Evolutionary conservation across 2,888 invertebrate species (phyloP), one percentile per base, ranked within the genome.

Genomic region (Pherbina coryleti): DNA sequence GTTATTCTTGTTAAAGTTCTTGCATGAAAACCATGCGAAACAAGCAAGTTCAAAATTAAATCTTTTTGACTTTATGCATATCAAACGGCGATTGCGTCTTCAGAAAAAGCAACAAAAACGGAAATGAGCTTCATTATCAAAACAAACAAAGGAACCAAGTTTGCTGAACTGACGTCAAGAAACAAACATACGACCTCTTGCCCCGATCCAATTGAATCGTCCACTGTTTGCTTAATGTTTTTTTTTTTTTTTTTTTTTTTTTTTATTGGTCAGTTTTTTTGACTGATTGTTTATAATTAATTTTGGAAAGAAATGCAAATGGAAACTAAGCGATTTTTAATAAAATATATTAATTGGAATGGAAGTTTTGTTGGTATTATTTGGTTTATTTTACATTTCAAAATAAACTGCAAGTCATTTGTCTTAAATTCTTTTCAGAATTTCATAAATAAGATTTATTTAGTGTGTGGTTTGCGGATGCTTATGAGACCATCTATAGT

Each of bases 81-180:
- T 62, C 44, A 19, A 67, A 5, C 49, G 25, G 34, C 55, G 31
- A 9, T 28, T 17, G 31, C 31, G 19, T n/a, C 34, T 11, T 19
- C 49, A 28, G 51, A 64, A 64, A 66, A 78, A 70, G 80, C 72
- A 76, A 77, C 80, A 83, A 84, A n/a, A 85, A 84, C 88, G 86
- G 86, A 88, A 87, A 87, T 87, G 86, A 84, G 84, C 84, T 85
- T 87, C 86, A 87, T 87, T 87, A 88, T 86, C 84, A 88, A 87
- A 87, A 88, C 88, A 87, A 75, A 25, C 34, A 11, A 44, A 34
- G 25, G 17, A 31, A 14, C 22, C 17, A 44, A 7, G 49, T 22
- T 64, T 28, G 14, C 34, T 31, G 8, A 25, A 60, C 60, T 3
- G n/a, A 17, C 62, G n/a, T 8, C 62, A 19, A n/a, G 51, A 49